These are phyloP conservation scores for Trichechus manatus DNA, from an alignment of 2,113 vertebrate species.

Conservation along the genomic window DNA sequence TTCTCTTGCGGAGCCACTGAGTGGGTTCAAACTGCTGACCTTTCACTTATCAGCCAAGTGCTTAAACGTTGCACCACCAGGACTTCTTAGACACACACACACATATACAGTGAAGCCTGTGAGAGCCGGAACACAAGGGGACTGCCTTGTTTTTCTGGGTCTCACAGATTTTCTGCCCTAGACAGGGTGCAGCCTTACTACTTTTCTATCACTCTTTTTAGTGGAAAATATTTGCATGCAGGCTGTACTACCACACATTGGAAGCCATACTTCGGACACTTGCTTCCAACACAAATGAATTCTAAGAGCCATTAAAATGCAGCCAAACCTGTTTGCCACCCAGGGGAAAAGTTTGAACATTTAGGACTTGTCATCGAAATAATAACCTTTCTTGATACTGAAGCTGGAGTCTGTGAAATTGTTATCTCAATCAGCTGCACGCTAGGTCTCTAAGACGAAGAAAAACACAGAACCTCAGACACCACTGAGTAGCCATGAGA, in stretches of 20 bases:
- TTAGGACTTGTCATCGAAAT: background rate
- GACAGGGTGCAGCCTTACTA: no score
- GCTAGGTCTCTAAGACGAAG: background rate
- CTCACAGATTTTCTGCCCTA: no score
- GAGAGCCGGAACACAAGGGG: no score
- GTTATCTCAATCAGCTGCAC: background rate
- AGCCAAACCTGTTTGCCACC: background rate
- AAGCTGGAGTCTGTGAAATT: background rate
- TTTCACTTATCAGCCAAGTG: no score
- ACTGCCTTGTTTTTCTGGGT: no score
- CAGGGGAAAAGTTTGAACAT: background rate
- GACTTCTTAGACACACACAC: no score
- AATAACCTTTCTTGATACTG: background rate
- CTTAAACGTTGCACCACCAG: no score
- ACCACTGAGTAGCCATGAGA: rapidly evolving
- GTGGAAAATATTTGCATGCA: background rate
- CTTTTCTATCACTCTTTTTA: no score
- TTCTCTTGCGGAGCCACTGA: no score
- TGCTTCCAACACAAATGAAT: constrained; percentile 48
- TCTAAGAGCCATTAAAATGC: constrained; percentile 47
- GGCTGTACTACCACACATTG: background rate
- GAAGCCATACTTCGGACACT: constrained; percentile 43
- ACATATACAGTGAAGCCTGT: no score
- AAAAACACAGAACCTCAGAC: rapidly evolving
- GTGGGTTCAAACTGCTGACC: no score